Percentiles rank a stretch among this genome's conserved stretches.
Evolutionary conservation across 1,140 invertebrate species (phyloP).

Genomic region (Drosophila tropicalis): DNA sequence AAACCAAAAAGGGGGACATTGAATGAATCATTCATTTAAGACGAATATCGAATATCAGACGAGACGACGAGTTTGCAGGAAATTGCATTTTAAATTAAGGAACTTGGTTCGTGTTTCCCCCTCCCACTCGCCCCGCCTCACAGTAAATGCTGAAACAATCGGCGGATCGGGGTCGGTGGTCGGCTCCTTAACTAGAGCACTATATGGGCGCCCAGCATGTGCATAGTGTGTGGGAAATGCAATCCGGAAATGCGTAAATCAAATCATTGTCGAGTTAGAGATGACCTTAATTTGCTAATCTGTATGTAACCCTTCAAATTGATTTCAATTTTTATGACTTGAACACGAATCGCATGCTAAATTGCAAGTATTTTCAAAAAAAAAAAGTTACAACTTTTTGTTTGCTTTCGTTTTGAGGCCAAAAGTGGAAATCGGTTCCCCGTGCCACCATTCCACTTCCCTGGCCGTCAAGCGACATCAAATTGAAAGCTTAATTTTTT

Average conservation of each 20-base stretch:
- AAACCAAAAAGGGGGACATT: constrained; percentile 26
- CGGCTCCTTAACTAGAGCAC: too few relatives aligned
- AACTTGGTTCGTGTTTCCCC: constrained; percentile 26
- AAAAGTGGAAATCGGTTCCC: constrained; percentile 38
- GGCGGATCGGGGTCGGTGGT: too few relatives aligned
- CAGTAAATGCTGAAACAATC: constrained; percentile 21
- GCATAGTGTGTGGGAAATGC: constrained; percentile 43
- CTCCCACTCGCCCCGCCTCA: constrained; percentile 18
- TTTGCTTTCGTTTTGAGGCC: constrained; percentile 56
- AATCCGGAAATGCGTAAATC: constrained; percentile 79
- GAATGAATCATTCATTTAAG: constrained; percentile 17
- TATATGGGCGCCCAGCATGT: too few relatives aligned
- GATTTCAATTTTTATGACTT: constrained; percentile 52
- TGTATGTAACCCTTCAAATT: constrained; percentile 48
- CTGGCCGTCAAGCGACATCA: constrained; percentile 35
- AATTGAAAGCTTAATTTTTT: constrained; percentile 70
- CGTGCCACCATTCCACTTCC: too few relatives aligned
- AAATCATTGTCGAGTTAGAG: constrained; percentile 49
- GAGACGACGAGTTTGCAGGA: background rate
- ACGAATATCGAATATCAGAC: constrained; percentile 15
- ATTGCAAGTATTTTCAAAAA: too few relatives aligned
- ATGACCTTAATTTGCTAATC: constrained; percentile 65
- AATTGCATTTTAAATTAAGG: constrained; percentile 20
- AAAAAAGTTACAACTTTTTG: constrained; percentile 27
- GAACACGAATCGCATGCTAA: constrained; percentile 30